Base-by-base conservation (phyloP, 2,113 vertebrate species). In the Amazona guildingii region DNA sequence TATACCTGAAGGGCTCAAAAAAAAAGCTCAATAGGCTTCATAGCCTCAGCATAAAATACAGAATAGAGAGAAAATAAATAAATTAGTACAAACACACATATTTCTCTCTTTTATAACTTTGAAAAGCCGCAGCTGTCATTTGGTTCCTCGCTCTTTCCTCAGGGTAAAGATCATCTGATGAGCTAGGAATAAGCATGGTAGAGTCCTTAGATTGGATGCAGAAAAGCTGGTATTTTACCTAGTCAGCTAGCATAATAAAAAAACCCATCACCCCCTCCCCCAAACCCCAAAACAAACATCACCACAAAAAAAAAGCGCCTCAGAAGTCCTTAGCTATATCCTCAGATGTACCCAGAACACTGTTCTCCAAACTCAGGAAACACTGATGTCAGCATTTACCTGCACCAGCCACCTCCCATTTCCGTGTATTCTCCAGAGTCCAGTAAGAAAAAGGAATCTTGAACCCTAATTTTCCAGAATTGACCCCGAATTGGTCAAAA, bases 41-140 rank as follows among this genome's bases (percentile, higher is more conserved):
- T 37, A 95, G 81, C 62, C 68, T 91, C 76, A 92, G 66, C 69
- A 66, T 41, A 90, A 89, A 96, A 91, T 66, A 86, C 39, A 90
- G 75, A 86, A 70, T 43, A 83, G 23, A 41, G 66, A 82, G 41
- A 84, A 92, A 85, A 90, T 93, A 93, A 86, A 83, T 94, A 96
- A 95, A 92, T 89, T 95, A 92, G 24, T 66, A 61, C 25, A 78
- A 43, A 48, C 62, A 85, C 74, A 94, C 66, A 44, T 72, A 88
- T 72, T 95, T 89, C 81, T 86, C 63, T 87, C 62, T 94, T 94
- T 90, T 83, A 93, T 96, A 79, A 94, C 86, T 97, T 94, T 94
- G 90, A 92, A 84, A 96, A 88, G 83, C 73, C 64, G 8, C 84
- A 84, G 92, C 95, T 96, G 90, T 96, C 95, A 94, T 90, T 96